A percentile compares a stretch with the other conserved stretches of the same genome.
Evolutionary conservation across 2,888 invertebrate species (phyloP).

Genomic region (Limnephilus auricula): DNA sequence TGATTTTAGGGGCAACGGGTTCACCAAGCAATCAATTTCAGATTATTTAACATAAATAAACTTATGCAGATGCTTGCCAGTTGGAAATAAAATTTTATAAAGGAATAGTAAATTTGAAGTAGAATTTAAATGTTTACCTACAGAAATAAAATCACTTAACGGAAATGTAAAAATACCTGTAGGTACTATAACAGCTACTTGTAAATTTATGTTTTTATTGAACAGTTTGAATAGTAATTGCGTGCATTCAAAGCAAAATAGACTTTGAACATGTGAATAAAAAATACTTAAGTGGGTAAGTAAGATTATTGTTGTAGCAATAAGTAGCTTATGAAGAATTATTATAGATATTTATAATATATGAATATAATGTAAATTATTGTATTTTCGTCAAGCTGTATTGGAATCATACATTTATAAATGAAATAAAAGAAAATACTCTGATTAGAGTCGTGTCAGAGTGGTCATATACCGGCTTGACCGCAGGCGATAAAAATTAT

Average conservation of each 20-base stretch:
- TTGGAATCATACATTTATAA: not conserved
- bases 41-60: not conserved
- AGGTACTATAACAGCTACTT: not conserved
- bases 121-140: not conserved
- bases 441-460: not conserved
- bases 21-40: not conserved
- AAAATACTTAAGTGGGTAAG: not conserved
- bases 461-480: not conserved
- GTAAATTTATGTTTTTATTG: not conserved
- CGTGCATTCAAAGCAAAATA: not conserved
- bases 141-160: not conserved
- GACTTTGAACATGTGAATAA: constrained; percentile 15
- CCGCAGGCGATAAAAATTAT: not conserved
- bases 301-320: not conserved
- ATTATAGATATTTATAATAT: not conserved
- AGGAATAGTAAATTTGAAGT: not conserved
- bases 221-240: not conserved
- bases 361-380: not conserved
- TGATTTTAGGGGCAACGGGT: not conserved
- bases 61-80: not conserved
- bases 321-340: not conserved
- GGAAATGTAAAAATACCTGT: not conserved
- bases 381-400: not conserved
- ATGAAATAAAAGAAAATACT: not conserved
- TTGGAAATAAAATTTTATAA: not conserved